These are phyloP conservation scores for Halichondria panicea DNA, from an alignment of 37 sponge, comb jelly and placozoan genomes.

Conservation along the genomic window DNA sequence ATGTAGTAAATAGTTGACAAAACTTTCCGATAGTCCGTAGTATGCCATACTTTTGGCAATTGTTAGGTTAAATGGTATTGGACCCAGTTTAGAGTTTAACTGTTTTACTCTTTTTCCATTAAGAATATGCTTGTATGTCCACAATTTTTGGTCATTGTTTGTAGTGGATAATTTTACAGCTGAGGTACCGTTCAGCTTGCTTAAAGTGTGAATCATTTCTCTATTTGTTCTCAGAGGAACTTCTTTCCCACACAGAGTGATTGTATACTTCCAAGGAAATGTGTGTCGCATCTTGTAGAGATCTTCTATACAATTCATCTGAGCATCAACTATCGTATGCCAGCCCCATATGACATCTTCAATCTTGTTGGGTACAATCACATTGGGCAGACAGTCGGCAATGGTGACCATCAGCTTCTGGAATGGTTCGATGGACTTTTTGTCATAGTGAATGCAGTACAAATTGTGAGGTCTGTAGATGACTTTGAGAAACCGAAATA, in stretches of 20 bases:
- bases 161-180: not conserved
- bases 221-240: slow-evolving; percentile 63
- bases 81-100: not conserved
- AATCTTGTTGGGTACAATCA: slow-evolving; percentile 10
- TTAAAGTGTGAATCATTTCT: slow-evolving; percentile 37
- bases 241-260: slow-evolving; percentile 60
- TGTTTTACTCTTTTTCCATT: not conserved
- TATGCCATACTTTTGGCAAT: slow-evolving; percentile 19
- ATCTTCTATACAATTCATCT: slow-evolving; percentile 33
- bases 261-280: slow-evolving; percentile 48
- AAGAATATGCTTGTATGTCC: not conserved
- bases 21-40: slow-evolving; percentile 1
- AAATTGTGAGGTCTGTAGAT: slow-evolving; percentile 40
- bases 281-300: not conserved
- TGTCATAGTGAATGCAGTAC: slow-evolving; percentile 39
- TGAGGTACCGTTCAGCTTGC: slow-evolving; percentile 12
- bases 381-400: slow-evolving; percentile 26
- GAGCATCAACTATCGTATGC: slow-evolving; percentile 27
- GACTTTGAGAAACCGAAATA: slow-evolving; percentile 24
- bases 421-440: not conserved
- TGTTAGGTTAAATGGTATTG: not conserved
- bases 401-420: not conserved
- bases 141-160: not conserved
- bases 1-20: not conserved
- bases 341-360: slow-evolving; percentile 8